Conservation (phyloP, 2,113 vertebrate genomes). For the Eulacestoma nigropectus region DNA sequence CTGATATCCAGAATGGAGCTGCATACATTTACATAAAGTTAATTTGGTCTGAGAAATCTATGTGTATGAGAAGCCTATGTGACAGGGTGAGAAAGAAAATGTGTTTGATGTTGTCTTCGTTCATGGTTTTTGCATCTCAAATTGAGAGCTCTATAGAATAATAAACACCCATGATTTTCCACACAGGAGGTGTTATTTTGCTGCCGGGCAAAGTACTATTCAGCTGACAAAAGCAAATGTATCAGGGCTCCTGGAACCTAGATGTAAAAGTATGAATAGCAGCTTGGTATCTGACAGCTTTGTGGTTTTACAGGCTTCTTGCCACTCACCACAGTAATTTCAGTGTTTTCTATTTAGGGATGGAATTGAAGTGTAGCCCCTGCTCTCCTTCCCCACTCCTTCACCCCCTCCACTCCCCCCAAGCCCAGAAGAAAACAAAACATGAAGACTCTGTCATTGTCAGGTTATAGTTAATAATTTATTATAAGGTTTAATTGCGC, state of each 20-base stretch:
- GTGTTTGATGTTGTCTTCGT: background rate
- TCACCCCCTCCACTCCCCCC: background rate
- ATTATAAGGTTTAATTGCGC: constrained; percentile 48
- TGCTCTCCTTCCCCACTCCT: background rate
- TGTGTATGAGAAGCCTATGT: background rate
- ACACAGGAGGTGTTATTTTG: background rate
- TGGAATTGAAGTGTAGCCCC: background rate
- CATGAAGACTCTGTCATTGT: background rate
- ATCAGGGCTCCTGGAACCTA: background rate
- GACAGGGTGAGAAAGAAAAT: background rate
- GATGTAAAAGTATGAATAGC: background rate
- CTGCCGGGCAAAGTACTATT: background rate
- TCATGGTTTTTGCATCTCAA: background rate
- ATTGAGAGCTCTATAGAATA: background rate
- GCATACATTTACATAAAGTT: background rate
- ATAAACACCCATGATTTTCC: background rate
- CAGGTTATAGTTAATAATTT: constrained; percentile 53
- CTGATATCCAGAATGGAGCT: background rate
- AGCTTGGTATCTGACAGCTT: background rate
- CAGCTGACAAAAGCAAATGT: background rate
- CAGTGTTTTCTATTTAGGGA: background rate
- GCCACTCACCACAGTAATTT: background rate
- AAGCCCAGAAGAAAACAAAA: background rate
- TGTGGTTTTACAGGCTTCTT: background rate
- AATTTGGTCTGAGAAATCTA: background rate